Base-by-base conservation (phyloP, 2,797 vertebrate genomes). In the Vespertilio murinus region DNA sequence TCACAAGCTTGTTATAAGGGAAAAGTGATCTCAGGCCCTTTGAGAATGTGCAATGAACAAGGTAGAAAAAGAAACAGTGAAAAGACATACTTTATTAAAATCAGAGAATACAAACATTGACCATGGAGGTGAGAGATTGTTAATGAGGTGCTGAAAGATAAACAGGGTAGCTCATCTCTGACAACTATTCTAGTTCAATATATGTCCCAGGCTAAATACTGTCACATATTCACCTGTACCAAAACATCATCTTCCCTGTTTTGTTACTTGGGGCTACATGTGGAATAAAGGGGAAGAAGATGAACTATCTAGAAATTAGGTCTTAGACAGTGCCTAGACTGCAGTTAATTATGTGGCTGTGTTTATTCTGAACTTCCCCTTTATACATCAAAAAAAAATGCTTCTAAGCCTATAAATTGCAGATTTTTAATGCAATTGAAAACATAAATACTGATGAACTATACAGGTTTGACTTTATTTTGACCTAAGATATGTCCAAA, bases 61-160 rank as follows among this genome's bases (percentile, higher is more conserved):
- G 38, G 75, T 0, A 64, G 65, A 82, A 74, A 96, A 95, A 74
- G 0, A 80, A 91, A 92, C 6, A 65, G 52, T 56, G 71, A 92
- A 86, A 96, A 80, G 65, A 71, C 16, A 75, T 84, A 64, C n/a
- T 87, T 79, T 78, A 93, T 74, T 80, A 93, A 96, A 87, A 91
- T 83, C 33, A 89, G 65, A 95, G 59, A 95, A 90, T 23, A 82
- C 49, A 93, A 86, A 89, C 64, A 80, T 5, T 94, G 74, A 33
- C 54, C 90, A 64, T 56, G 77, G 59, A 67, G 18, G 54, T 59
- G 71, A 94, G 30, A 83, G 69, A 70, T 40, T 84, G 45, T 30
- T 94, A 91, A 91, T 65, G 69, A 96, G 65, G 67, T 65, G 47
- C 33, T 93, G 42, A 67, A 59, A 84, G 79, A 73, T 25, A 95